Evolutionary conservation across 2,797 vertebrate genomes (phyloP), one percentile per base, ranked within the genome.

Genomic region (Aeoliscus strigatus): DNA sequence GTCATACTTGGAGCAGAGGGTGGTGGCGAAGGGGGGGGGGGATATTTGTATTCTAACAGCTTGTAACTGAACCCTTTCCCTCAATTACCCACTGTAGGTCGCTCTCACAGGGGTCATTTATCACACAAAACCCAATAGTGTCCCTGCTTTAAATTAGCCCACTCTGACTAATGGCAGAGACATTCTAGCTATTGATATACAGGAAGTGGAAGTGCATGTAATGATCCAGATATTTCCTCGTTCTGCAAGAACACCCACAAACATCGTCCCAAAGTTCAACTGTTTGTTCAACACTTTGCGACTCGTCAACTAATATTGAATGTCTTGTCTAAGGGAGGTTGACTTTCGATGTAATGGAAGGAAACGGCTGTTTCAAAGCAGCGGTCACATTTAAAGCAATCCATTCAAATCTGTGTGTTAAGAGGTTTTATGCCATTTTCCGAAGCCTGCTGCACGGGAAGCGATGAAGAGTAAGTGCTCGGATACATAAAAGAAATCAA

Each of bases 331-430:
- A 77, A 81, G 75, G 64, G 41, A 66, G 70, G 72, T 57, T 60
- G 79, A 78, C 77, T 78, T 70, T 69, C 73, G 56, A 54, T 49
- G 67, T 64, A 55, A 60, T 62, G 57, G 64, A 56, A 40, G 62
- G 38, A 72, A 81, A 73, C 2, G 24, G 34, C 60, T 66, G 70
- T 55, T 78, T 81, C 66, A 61, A 59, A 71, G 56, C 51, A 61
- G 44, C 61, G 66, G 66, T 66, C 52, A 77, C 81, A 80, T 82
- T 83, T 81, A 81, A 83, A 74, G 63, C 70, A 45, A 83, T 82
- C 77, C 60, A 74, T 84, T 79, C 69, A 73, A 76, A 79, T 83
- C 66, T 74, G 29, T 15, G 56, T 50, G 58, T 76, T 77, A 63
- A 62, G 53, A 68, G 54, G 38, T 64, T 48, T n/a, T 6, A 29